phyloP scores from a whole-genome alignment of 2,888 invertebrate species.

The Augiades crinisus region DNA sequence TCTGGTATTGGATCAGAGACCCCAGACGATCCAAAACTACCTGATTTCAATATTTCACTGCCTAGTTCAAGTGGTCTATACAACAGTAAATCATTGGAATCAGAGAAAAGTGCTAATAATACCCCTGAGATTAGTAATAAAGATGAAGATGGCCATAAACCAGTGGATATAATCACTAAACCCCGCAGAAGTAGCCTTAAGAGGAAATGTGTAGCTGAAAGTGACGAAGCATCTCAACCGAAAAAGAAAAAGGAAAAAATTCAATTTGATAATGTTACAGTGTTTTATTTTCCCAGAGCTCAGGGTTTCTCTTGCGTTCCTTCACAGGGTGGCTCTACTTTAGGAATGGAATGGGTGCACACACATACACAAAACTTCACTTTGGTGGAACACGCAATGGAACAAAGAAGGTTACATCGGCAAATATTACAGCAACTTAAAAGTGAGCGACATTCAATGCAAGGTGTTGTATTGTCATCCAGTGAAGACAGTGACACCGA shows the following conservation, averaged over 20 bases:
- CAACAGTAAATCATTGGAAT: constrained; percentile 24
- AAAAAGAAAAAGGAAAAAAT: constrained; percentile 91
- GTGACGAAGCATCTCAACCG: constrained; percentile 65
- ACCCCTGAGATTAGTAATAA: constrained; percentile 31
- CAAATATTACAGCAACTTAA: constrained; percentile 88
- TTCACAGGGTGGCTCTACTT: constrained; percentile 93
- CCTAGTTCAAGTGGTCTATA: constrained; percentile 53
- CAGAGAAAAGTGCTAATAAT: constrained; percentile 34
- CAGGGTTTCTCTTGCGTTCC: constrained; percentile 96
- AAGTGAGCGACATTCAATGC: constrained; percentile 83
- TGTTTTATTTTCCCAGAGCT: constrained; percentile 96
- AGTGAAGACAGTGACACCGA: constrained; percentile 93
- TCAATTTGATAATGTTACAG: constrained; percentile 94
- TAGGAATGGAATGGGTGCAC: constrained; percentile 93
- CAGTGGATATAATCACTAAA: constrained; percentile 40
- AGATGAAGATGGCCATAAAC: constrained; percentile 38
- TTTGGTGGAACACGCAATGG: constrained; percentile 92
- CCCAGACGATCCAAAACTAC: constrained; percentile 78
- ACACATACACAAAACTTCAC: constrained; percentile 88
- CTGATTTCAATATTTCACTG: constrained; percentile 57
- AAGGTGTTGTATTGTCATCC: constrained; percentile 83
- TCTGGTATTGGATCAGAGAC: constrained; percentile 91
- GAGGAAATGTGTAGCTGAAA: constrained; percentile 74
- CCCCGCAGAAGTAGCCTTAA: constrained; percentile 85
- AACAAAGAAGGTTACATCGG: constrained; percentile 92